Conservation (phyloP, 37 sponge, comb jelly and placozoan genomes). For the Chondrosia reniformis region DNA sequence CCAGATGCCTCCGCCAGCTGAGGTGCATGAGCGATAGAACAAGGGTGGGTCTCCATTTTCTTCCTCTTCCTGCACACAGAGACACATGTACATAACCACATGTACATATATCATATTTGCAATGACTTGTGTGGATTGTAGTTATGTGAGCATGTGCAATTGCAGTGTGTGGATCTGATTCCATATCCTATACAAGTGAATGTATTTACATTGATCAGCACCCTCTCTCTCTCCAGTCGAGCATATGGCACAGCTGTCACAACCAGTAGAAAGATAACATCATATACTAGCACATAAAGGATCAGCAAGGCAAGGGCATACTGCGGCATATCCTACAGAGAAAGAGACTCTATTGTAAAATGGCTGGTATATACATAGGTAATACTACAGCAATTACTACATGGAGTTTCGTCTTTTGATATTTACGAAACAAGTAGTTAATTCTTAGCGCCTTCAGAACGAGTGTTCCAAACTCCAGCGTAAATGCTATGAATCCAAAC, state of each 20-base stretch:
- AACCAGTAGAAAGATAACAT: not conserved
- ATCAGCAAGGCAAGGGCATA: not conserved
- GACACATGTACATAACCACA: not conserved
- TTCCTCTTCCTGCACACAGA: not conserved
- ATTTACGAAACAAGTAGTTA: slow-evolving; percentile 3
- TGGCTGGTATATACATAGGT: not conserved
- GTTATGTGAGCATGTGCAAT: too few relatives aligned
- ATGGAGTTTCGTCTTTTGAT: not conserved
- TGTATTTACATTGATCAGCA: not conserved
- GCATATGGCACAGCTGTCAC: slow-evolving; percentile 10
- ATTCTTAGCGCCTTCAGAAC: slow-evolving; percentile 18
- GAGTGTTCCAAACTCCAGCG: slow-evolving; percentile 10
- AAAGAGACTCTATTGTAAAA: not conserved
- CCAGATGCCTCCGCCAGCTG: slow-evolving; percentile 2
- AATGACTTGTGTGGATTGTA: too few relatives aligned
- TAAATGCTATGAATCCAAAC: slow-evolving; percentile 8
- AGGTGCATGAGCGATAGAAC: not conserved
- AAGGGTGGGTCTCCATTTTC: not conserved
- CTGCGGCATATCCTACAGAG: not conserved
- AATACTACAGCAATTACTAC: not conserved
- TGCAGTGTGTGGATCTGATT: too few relatives aligned
- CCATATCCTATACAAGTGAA: not conserved
- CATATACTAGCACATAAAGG: not conserved
- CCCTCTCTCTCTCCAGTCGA: not conserved
- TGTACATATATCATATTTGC: not conserved